Evolutionary conservation across 35 echinoderm and acorn worm species (phyloP), one percentile per base, ranked within the genome.

Genomic region (Amphiura filiformis): DNA sequence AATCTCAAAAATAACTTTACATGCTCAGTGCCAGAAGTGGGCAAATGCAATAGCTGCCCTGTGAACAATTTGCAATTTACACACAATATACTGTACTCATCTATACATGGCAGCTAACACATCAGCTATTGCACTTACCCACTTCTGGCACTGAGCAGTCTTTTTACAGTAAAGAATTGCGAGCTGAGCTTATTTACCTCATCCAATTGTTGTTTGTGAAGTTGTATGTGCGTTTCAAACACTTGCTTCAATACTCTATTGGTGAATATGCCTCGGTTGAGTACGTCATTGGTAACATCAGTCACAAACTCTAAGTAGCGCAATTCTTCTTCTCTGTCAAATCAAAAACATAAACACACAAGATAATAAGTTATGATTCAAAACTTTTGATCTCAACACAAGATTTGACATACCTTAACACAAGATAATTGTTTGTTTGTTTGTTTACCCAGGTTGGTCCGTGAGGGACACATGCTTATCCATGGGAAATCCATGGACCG

Each of bases 221-320:
- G 89, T 28, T 90, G 76, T 56, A 97, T 94, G 83, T 97, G 95
- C 0, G 89, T 80, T 42, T 97, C 95, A 92, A 97, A 97, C 31
- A 97, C 92, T 39, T 97, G 95, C 82, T 91, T 97, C 33, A 97
- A 79, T n/a, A 97, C 92, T 15, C 56, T 89, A 86, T 97, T 97
- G 40, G 92, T 94, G 84, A 87, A 97, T 30, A 97, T 94, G 9
- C 95, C 95, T n/a, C 95, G 57, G 42, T 97, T 97, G 84, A 97
- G 65, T 0, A 97, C 95, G 84, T 97, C 95, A 64, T 91, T 97
- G 38, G 95, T 97, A 12, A 97, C 95, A 79, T 97, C 95, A 0
- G 95, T 97, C 30, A 97, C 95, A 94, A 97, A 97, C 92, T 97
- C 95, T 23, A 97, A 78, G 80, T 97, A 97, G 13, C 82, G 40